phyloP scores from a whole-genome alignment of 2,888 invertebrate genomes.

The Drosophila fulvimacula region DNA sequence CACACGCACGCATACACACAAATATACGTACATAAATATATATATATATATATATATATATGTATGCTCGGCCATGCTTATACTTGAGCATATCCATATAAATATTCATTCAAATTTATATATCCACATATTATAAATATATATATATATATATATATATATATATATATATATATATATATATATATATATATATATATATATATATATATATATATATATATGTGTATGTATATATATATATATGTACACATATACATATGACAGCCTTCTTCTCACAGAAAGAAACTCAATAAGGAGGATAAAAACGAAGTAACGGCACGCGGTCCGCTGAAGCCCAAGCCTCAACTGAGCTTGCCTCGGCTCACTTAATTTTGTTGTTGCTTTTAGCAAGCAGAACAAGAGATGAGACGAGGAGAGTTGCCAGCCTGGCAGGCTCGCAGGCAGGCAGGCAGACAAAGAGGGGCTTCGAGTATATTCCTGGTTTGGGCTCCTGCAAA shows the following conservation, averaged over 20 bases:
- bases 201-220: background rate
- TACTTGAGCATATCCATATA: constrained; percentile 9
- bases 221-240: background rate
- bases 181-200: too few species aligned
- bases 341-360: constrained; percentile 59
- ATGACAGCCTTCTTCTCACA: constrained; percentile 40
- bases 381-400: constrained; percentile 35
- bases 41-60: background rate
- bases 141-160: background rate
- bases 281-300: constrained; percentile 61
- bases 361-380: constrained; percentile 64
- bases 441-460: background rate
- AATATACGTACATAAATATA: constrained; percentile 1
- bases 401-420: background rate
- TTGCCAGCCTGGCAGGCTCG: background rate
- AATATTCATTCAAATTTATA: constrained; percentile 9
- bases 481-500: constrained; percentile 59
- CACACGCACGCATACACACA: constrained; percentile 6
- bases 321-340: constrained; percentile 46
- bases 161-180: too few species aligned
- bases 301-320: constrained; percentile 62
- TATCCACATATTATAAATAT: background rate
- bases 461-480: constrained; percentile 25
- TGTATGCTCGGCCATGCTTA: background rate
- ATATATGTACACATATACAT: background rate